Percentiles rank a stretch among this genome's conserved stretches.
Conservation (phyloP, 2,888 invertebrate genomes). For the Hypselothyrea guttata region DNA sequence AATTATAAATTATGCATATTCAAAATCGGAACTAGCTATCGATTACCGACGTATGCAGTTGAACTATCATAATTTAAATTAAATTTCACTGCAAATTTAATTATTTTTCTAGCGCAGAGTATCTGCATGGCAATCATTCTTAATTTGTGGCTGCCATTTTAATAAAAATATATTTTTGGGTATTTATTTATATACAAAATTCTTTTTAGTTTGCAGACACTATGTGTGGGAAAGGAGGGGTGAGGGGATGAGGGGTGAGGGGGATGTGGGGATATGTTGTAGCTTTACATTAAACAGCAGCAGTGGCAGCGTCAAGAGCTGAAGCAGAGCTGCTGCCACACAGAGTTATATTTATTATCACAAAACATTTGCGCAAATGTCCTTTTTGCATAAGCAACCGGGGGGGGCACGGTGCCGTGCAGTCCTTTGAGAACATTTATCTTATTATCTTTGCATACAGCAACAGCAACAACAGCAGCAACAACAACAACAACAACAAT, state of each 20-base stretch:
- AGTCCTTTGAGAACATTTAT: slow-evolving; percentile 79
- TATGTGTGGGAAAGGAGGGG: not conserved
- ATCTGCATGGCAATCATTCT: not conserved
- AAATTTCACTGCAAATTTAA: no score
- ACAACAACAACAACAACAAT: slow-evolving; percentile 38
- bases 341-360: slow-evolving; percentile 76
- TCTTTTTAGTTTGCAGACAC: slow-evolving; percentile 5
- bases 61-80: no score
- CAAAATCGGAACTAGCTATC: no score
- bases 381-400: slow-evolving; percentile 76
- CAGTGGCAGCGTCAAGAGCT: slow-evolving; percentile 5
- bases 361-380: slow-evolving; percentile 77
- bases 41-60: no score
- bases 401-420: slow-evolving; percentile 62
- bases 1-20: no score
- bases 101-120: no score
- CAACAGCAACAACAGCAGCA: slow-evolving; percentile 39
- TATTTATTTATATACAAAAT: not conserved
- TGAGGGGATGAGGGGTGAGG: not conserved
- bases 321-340: slow-evolving; percentile 54
- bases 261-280: no score
- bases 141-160: not conserved
- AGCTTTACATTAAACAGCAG: slow-evolving; percentile 33
- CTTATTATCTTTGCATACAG: slow-evolving; percentile 76
- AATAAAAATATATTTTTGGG: slow-evolving; percentile 5